Evolutionary conservation across 2,888 invertebrate species (phyloP), one percentile per base, ranked within the genome.

Genomic region (Eupithecia exiguata): DNA sequence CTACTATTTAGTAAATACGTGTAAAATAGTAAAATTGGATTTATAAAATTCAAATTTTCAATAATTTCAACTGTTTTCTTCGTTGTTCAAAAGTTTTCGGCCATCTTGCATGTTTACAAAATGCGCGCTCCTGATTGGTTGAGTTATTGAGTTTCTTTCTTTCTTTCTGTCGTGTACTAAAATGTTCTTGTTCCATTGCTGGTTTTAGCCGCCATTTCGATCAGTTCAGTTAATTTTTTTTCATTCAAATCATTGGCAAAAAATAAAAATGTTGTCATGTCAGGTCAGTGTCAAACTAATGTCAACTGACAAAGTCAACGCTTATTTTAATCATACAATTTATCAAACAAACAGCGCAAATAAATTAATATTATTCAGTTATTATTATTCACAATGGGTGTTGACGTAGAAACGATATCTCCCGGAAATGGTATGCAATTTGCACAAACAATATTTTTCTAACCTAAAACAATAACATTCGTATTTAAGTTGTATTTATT

Each of bases 11-110:
- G 76, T 58, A 78, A 79, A 79, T 79, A 78, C 36, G 72, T 69
- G 30, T 74, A 74, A 74, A 75, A 79, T 74, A 75, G 69, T 74
- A 81, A 78, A 73, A 69, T 74, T 66, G 78, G 77, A 40, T 77
- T 62, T 21, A 21, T 38, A 65, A 65, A 65, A 65, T 65, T 36
- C 30, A 65, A 65, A 72, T 70, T 58, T 58, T 58, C 25, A 67
- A 74, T 81, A 84, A 88, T 87, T 92, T 92, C 92, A 92, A 92
- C 92, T 92, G 92, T 92, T 92, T 91, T 84, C 74, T 79, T 65
- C 77, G 84, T 84, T 85, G 84, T 71, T 72, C 68, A 40, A 40
- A 63, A 53, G 70, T 65, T 71, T 46, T 49, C 78, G 70, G 80
- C 84, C 86, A 87, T 86, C 67, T 84, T 86, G 70, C 69, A 83